These are phyloP conservation scores for Pomatostomus ruficeps DNA, from an alignment of 2,113 vertebrate genomes.

Conservation along the genomic window DNA sequence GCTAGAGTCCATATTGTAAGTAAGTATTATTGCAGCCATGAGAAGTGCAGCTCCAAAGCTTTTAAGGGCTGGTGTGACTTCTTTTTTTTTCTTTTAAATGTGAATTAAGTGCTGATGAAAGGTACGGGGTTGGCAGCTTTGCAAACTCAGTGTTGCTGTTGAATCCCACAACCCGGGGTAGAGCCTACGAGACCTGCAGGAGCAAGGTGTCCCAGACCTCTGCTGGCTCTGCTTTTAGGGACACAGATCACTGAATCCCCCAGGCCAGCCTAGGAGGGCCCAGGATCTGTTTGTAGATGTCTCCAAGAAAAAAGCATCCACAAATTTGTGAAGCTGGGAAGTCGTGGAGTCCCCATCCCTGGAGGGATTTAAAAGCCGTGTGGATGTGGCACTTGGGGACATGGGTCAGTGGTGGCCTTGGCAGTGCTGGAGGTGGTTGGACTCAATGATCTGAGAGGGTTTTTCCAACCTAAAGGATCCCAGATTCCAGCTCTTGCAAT, in stretches of 20 bases:
- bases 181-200: background rate
- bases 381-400: background rate
- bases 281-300: background rate
- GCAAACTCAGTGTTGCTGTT: background rate
- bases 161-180: background rate
- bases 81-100: background rate
- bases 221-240: background rate
- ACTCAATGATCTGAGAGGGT: background rate
- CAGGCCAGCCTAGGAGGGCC: background rate
- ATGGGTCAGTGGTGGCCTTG: background rate
- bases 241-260: background rate
- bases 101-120: constrained; percentile 43
- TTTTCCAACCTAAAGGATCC: background rate
- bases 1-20: constrained; percentile 35
- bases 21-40: constrained; percentile 27
- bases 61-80: background rate
- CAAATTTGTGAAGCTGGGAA: too few relatives aligned
- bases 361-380: background rate
- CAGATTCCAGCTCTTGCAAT: background rate
- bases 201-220: background rate
- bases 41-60: constrained; percentile 47
- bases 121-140: constrained; percentile 3
- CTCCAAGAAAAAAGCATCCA: background rate
- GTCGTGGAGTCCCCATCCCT: background rate
- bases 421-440: background rate